Base-by-base conservation (phyloP, 2,888 invertebrate genomes). In the Cephus pygmeus region DNA sequence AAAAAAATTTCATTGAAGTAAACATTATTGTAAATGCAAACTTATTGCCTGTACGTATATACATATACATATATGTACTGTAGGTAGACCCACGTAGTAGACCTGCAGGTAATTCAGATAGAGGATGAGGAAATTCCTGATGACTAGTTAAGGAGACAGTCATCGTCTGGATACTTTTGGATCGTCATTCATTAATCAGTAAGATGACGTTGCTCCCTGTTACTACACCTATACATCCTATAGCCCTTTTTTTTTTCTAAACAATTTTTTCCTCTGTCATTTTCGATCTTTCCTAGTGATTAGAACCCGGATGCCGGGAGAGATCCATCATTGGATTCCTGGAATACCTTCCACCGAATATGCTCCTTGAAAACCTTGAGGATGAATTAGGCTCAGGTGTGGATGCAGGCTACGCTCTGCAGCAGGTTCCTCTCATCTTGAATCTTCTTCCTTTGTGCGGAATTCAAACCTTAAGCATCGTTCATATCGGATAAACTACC, bases 371-470 rank as follows among this genome's bases (percentile, higher is more conserved):
- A 73, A 83, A 82, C 83, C 80, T 75, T 83, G 76, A 76, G 79
- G 82, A 82, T 79, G 84, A 85, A 84, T 85, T 84, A 83, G 83
- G 83, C 80, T 84, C 84, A 81, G 84, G 83, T 79, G 81, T 79
- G 79, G 82, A 78, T 76, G 77, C 71, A 34, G 71, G 30, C 30
- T 69, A n/a, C 68, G 79, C 81, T 75, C 80, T 76, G 79, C 81
- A 80, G 85, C 86, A 85, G 85, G 85, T 86, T 86, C 86, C 56
- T 23, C 56, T 56, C 56, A 9, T 56, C 56, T 56, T 56, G 23
- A 56, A 56, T 23, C 56, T 82, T 85, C 85, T 85, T 85, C 83
- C 85, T 87, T 87, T 86, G 84, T 85, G 81, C 80, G 83, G 82
- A 86, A 84, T 85, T 85, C 80, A 82, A 23, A 56, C 81, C 78